Evolutionary conservation across 2,888 invertebrate species (phyloP), one percentile per base, ranked within the genome.

Genomic region (Ferrisia virgata): DNA sequence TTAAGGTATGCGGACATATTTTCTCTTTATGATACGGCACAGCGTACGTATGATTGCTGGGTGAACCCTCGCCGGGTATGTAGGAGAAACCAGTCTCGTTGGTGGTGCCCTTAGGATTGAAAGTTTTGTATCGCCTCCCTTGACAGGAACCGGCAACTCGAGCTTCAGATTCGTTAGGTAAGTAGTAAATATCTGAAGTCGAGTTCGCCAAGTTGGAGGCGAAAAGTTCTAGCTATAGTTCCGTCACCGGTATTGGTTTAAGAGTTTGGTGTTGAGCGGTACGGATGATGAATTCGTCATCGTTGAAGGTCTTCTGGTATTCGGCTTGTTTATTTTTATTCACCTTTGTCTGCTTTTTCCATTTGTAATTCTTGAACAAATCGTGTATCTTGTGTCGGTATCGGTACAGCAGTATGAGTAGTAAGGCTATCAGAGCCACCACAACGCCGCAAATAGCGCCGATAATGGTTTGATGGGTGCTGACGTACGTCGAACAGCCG

Each of bases 201-300:
- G 89, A 89, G 88, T 89, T 72, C 43, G 40, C 33, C 79, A 58
- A 64, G 80, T 84, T 89, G 91, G 95, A 94, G 92, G 95, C 95
- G 94, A 95, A 94, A 90, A 95, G 94, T 92, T 95, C 95, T 95
- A 95, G 95, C 95, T 95, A 96, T 94, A 96, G 95, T 89, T 95
- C 96, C 91, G 96, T 96, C 88, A 95, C 95, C 87, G 96, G 96
- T 88, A 95, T 94, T 25, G 94, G 94, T 88, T 92, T 91, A 86
- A 82, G 39, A 11, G 85, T 40, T 22, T 85, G 85, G 40, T 85
- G 85, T 15, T 89, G 89, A 87, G 89, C 88, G 39, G 87, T 88
- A 84, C 93, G 91, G 86, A 93, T 92, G 88, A 93, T 93, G 89
- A 94, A 95, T 88, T 96, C 95, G 88, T 95, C 95, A 87, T 95